phyloP scores from a whole-genome alignment of 2,797 vertebrate species.

The Oreortyx pictus region DNA sequence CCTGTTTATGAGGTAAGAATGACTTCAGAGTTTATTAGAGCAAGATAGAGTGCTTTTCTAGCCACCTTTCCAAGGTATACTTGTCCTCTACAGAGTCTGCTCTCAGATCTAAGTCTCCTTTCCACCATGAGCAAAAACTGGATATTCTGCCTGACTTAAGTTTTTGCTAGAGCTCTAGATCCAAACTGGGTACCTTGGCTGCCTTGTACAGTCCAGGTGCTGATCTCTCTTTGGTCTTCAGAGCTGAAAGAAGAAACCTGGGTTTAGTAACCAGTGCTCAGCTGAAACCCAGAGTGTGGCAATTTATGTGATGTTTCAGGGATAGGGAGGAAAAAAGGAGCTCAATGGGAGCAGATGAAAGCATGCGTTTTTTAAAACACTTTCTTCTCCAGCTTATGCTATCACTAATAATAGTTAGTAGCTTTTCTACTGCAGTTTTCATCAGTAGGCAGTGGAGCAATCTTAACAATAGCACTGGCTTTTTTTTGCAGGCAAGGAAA shows the following conservation, averaged over 20 bases:
- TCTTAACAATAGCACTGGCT: neutral
- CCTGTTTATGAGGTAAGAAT: neutral
- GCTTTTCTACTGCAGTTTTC: neutral
- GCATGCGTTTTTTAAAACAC: neutral
- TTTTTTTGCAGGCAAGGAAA: neutral
- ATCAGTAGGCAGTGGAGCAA: neutral
- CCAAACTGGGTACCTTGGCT: fast-evolving
- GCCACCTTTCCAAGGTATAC: neutral
- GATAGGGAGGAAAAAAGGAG: fast-evolving
- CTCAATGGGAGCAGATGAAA: neutral
- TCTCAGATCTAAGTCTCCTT: neutral
- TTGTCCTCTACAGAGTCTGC: fast-evolving
- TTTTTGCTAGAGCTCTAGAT: neutral
- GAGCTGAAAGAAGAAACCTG: neutral
- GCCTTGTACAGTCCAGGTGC: fast-evolving
- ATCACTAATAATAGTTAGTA: neutral
- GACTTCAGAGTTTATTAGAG: neutral
- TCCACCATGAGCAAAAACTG: fast-evolving
- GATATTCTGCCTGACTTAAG: neutral
- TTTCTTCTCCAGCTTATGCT: neutral
- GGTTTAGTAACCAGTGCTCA: fast-evolving
- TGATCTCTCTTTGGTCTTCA: fast-evolving
- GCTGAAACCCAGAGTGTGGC: fast-evolving
- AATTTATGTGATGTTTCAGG: fast-evolving
- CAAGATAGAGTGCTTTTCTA: neutral